Evolutionary conservation across 2,888 invertebrate genomes (phyloP).

Genomic region (Spilosoma lubricipeda): DNA sequence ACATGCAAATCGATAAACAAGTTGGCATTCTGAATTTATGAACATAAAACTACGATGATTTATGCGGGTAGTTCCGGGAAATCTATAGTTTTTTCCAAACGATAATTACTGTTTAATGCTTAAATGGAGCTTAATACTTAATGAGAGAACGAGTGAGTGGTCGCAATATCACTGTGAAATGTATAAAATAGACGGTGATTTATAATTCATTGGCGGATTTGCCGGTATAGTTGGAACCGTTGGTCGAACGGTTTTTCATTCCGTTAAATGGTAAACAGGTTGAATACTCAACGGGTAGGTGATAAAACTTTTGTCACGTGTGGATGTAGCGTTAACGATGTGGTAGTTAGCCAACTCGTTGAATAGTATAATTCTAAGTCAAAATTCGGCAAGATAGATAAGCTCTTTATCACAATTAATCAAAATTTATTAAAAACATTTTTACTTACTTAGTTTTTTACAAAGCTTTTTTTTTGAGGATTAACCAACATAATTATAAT

Average conservation of each 20-base stretch:
- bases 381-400: neutral
- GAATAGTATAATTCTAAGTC: neutral
- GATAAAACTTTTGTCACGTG: constrained; percentile 2
- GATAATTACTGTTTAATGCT: neutral
- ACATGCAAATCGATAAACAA: neutral
- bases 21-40: neutral
- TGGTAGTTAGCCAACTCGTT: neutral
- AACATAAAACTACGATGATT: neutral
- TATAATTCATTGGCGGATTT: constrained; percentile 51
- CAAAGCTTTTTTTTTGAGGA: neutral
- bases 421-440: neutral
- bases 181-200: constrained; percentile 41
- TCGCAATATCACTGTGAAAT: constrained; percentile 34
- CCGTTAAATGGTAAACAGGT: constrained; percentile 31
- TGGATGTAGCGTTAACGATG: neutral
- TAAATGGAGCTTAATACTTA: neutral
- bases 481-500: neutral
- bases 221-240: constrained; percentile 22
- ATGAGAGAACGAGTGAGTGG: neutral
- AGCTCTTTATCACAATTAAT: neutral
- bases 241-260: constrained; percentile 26
- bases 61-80: neutral
- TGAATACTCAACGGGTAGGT: constrained; percentile 15
- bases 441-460: neutral
- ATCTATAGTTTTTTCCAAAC: neutral